Conservation (phyloP, 2,797 vertebrate genomes). For the Bovichtus diacanthus region DNA sequence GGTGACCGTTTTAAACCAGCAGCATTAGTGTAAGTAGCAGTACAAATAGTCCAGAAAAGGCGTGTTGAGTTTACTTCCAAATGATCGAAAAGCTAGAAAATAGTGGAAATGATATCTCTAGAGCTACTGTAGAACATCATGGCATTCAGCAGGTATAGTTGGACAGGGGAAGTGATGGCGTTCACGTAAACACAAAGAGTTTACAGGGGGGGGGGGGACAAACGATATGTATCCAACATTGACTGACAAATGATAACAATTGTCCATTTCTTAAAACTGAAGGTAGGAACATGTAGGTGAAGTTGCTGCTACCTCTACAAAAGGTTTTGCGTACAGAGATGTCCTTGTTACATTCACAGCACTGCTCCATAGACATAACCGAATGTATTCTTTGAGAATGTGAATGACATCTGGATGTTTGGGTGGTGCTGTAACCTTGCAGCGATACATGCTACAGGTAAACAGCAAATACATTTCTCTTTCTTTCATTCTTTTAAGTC, state of each 20-base stretch:
- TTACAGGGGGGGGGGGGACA: not conserved
- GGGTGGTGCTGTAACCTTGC: slow-evolving; percentile 14
- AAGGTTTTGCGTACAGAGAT: slow-evolving; percentile 36
- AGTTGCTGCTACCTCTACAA: slow-evolving; percentile 26
- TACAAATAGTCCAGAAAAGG: slow-evolving; percentile 47
- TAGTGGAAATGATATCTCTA: slow-evolving; percentile 5
- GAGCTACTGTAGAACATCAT: slow-evolving; percentile 20
- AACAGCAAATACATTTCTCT: slow-evolving; percentile 16
- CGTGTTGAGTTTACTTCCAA: slow-evolving; percentile 12
- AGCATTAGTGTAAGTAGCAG: slow-evolving; percentile 65
- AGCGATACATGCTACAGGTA: slow-evolving; percentile 18
- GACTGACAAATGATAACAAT: slow-evolving; percentile 14
- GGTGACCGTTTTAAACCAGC: slow-evolving; percentile 63
- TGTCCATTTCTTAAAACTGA: slow-evolving; percentile 7
- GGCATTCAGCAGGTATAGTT: slow-evolving; percentile 43
- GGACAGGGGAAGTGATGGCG: slow-evolving; percentile 25
- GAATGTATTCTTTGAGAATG: slow-evolving; percentile 9
- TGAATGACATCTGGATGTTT: slow-evolving; percentile 37
- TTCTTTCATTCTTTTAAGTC: slow-evolving; percentile 25
- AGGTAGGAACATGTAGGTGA: slow-evolving; percentile 26
- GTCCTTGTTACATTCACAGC: slow-evolving; percentile 62
- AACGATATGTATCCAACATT: slow-evolving; percentile 7
- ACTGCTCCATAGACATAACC: slow-evolving; percentile 28
- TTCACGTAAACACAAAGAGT: slow-evolving; percentile 19
- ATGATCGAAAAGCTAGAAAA: slow-evolving; percentile 22